Base-by-base conservation (phyloP, 2,797 vertebrate genomes). In the Hozukius guyotensis region DNA sequence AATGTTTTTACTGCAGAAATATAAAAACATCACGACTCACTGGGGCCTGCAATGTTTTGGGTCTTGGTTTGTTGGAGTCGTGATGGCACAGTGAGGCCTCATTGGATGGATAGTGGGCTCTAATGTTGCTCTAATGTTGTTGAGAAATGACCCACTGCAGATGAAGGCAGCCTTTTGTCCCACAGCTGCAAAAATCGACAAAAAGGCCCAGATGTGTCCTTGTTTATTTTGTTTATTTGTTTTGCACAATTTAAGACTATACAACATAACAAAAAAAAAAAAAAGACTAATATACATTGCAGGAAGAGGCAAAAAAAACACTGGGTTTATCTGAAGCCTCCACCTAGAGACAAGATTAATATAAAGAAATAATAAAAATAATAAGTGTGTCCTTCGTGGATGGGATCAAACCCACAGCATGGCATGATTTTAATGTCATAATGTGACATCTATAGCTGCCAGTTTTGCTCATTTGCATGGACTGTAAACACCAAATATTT, bases 131-230 rank as follows among this genome's bases (percentile, higher is more conserved):
- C 46, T 65, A 4, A 38, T 77, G 78, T 52, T 81, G 68, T 76
- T 29, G 56, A 4, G 49, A 16, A 53, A 49, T 76, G 71, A 81
- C 66, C 74, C 81, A 70, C 2, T 91, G 89, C 91, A 85, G 87
- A 88, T 82, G 73, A 53, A 86, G 34, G 53, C 67, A 87, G 83
- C 72, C 90, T 87, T 87, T 94, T 90, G 91, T 93, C 85, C 86
- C 83, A 90, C 85, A 90, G 79, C 76, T 89, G 68, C 77, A 72
- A 63, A 72, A 63, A 77, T 81, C 72, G 64, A 70, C 61, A 52
- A 68, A 80, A 77, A 22, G 62, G 53, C 55, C 73, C 72, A 85
- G 61, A 89, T 85, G 81, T 87, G 71, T 11, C 67, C 36, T 38
- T 38, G 36, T 38, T 38, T 5, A 38, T 38, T 29, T 38, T 2